Evolutionary conservation across 64 coral and sea anemone genomes (phyloP).

Genomic region (Montipora sp.): DNA sequence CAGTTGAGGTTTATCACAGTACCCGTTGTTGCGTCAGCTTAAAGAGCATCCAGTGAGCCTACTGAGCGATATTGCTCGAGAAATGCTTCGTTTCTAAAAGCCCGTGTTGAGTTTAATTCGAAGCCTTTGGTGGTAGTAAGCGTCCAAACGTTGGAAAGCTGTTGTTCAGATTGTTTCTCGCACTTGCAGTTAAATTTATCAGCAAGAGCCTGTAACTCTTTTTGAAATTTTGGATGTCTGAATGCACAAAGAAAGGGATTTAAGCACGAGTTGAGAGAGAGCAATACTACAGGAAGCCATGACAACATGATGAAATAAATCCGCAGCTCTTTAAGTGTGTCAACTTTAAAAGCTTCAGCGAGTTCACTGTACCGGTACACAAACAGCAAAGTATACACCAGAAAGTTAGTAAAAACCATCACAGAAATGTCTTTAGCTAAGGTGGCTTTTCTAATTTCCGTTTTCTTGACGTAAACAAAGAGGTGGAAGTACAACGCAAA

Average conservation of each 20-base stretch:
- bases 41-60: not conserved
- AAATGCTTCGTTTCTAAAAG: not conserved
- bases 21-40: not conserved
- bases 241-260: conserved; percentile 71
- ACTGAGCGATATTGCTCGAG: not conserved
- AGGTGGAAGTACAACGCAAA: conserved; percentile 60
- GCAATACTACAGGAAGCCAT: conserved; percentile 58
- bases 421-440: conserved; percentile 55
- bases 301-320: conserved; percentile 62
- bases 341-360: not conserved
- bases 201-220: not conserved
- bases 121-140: not conserved
- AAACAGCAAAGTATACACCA: conserved; percentile 47
- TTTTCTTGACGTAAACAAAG: conserved; percentile 32
- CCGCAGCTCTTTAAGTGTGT: conserved; percentile 11
- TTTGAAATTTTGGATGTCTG: conserved; percentile 55
- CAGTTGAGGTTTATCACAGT: too few species aligned
- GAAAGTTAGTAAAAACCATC: conserved; percentile 62
- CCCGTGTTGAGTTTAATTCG: not conserved
- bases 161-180: not conserved
- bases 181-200: not conserved
- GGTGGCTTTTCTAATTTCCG: conserved; percentile 39
- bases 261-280: conserved; percentile 66
- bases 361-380: conserved; percentile 21
- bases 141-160: not conserved